Percentiles rank a stretch among this genome's conserved stretches.
phyloP scores from a whole-genome alignment of 1,140 invertebrate genomes.

The Aphaenogaster floridana region DNA sequence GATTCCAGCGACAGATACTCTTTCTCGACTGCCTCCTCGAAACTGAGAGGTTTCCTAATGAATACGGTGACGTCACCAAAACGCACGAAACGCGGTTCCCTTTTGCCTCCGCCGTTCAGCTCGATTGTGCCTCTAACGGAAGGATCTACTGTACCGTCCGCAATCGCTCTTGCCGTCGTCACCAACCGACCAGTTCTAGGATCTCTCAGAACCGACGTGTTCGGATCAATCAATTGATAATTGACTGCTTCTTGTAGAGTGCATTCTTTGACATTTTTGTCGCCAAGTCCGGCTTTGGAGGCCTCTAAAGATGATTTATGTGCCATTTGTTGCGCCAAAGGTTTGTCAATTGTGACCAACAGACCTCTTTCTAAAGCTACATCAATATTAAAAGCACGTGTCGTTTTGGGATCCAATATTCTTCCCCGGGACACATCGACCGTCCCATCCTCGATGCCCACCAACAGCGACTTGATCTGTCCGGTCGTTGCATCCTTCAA shows the following conservation, averaged over 20 bases:
- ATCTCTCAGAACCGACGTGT: constrained; percentile 92
- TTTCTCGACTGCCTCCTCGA: constrained; percentile 92
- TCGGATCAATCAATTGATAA: constrained; percentile 92
- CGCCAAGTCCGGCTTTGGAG: constrained; percentile 36
- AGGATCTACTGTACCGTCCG: constrained; percentile 91
- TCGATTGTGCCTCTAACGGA: constrained; percentile 90
- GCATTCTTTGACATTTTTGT: constrained; percentile 87
- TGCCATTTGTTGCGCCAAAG: constrained; percentile 86
- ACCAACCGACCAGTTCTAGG: constrained; percentile 92
- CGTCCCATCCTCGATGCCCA: constrained; percentile 93
- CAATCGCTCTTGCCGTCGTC: constrained; percentile 91
- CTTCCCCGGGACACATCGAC: constrained; percentile 92
- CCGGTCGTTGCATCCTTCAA: constrained; percentile 92
- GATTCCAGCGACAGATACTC: constrained; percentile 91
- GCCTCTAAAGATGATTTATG: constrained; percentile 72
- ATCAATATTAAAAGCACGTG: constrained; percentile 91
- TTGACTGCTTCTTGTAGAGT: constrained; percentile 93
- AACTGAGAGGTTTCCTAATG: constrained; percentile 90
- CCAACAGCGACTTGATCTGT: constrained; percentile 90
- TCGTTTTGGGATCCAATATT: constrained; percentile 93
- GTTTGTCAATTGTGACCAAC: constrained; percentile 91
- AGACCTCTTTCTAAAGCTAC: constrained; percentile 91
- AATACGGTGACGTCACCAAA: constrained; percentile 93
- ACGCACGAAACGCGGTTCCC: constrained; percentile 89
- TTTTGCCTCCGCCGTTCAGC: constrained; percentile 87